Evolutionary conservation across 2,797 vertebrate genomes (phyloP).

Genomic region (Sebastiscus albofasciatus): DNA sequence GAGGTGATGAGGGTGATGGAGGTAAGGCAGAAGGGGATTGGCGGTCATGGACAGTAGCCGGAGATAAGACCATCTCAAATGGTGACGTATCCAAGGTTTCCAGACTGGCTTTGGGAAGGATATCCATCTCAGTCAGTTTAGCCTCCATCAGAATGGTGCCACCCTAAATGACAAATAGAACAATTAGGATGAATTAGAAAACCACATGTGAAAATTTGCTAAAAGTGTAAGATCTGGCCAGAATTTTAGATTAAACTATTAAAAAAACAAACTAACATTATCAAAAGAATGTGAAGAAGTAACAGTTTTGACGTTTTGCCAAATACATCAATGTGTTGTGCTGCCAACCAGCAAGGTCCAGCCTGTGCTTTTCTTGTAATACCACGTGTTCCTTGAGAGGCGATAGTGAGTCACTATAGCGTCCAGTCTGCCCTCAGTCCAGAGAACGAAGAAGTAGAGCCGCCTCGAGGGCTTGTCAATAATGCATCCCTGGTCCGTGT

Average conservation of each 20-base stretch:
- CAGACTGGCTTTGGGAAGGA: slow-evolving; percentile 40
- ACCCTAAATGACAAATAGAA: slow-evolving; percentile 18
- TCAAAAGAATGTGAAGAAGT: too few relatives aligned
- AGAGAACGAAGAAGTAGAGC: too few relatives aligned
- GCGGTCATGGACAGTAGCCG: not conserved
- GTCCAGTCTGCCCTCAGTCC: too few relatives aligned
- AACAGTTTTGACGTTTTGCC: too few relatives aligned
- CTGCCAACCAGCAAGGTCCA: too few relatives aligned
- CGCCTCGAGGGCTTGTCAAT: too few relatives aligned
- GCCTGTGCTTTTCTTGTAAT: too few relatives aligned
- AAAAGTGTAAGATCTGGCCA: not conserved
- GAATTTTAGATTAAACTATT: not conserved
- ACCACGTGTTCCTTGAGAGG: too few relatives aligned
- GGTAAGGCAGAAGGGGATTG: not conserved
- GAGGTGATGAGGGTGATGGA: slow-evolving; percentile 27
- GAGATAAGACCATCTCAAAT: slow-evolving; percentile 10
- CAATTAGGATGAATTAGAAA: not conserved
- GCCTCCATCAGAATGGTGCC: slow-evolving; percentile 21
- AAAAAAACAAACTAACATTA: too few relatives aligned
- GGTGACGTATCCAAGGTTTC: slow-evolving; percentile 30
- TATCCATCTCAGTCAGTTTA: slow-evolving; percentile 31
- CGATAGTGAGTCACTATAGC: too few relatives aligned
- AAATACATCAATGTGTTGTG: too few relatives aligned
- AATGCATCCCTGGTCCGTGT: too few relatives aligned
- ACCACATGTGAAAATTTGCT: not conserved